Conservation (phyloP, 64 coral and sea anemone species). For the Dendronephthya gigantea region DNA sequence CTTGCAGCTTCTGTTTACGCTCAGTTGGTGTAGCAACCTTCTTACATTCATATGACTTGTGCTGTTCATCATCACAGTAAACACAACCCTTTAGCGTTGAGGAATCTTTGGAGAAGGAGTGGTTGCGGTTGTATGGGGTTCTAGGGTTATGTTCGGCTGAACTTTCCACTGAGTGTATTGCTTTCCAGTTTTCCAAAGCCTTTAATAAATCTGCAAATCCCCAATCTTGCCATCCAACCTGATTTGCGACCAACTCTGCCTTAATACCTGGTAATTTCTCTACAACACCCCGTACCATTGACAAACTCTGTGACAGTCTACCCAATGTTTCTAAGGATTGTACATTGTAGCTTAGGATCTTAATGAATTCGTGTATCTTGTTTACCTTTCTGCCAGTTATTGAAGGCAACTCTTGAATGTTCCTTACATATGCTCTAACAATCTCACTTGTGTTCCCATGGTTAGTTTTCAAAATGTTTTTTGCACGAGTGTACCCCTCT, state of each 20-base stretch:
- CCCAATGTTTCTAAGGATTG: constrained; percentile 3
- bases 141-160: neutral
- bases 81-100: neutral
- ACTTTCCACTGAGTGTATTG: neutral
- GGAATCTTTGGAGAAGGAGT: neutral
- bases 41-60: constrained; percentile 5
- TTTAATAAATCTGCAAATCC: neutral
- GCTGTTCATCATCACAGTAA: constrained; percentile 8
- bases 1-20: neutral
- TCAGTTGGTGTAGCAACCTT: neutral
- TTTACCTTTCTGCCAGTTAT: neutral
- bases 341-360: neutral
- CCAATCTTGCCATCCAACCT: neutral
- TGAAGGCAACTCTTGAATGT: neutral
- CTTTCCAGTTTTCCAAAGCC: neutral
- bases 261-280: neutral
- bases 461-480: neutral
- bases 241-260: neutral
- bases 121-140: neutral
- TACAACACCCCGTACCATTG: neutral
- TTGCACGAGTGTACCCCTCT: too few relatives aligned
- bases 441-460: constrained; percentile 6
- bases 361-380: neutral
- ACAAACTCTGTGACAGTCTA: neutral
- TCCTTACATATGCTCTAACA: neutral